Evolutionary conservation across 2,113 vertebrate species (phyloP), one percentile per base, ranked within the genome.

Genomic region (Microcebus griseorufus): DNA sequence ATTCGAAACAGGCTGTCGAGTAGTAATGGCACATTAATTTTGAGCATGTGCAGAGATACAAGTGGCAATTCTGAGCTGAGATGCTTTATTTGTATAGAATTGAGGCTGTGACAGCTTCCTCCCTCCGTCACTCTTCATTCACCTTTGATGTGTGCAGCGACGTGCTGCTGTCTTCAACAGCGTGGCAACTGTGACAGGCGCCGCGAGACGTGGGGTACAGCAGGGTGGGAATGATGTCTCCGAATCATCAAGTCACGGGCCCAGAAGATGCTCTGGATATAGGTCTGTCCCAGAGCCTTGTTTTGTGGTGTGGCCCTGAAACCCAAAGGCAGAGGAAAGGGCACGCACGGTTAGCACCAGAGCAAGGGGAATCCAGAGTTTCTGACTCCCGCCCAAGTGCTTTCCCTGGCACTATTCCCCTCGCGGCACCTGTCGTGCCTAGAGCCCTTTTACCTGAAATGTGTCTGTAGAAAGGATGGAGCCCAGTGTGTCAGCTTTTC

Each of bases 1-100:
- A 22, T 88, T 90, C 69, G 92, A 93, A 91, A 75, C 95, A 73
- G 70, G 80, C 95, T 88, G 87, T 51, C 9, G 23, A 69, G 90
- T 27, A 62, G 90, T 91, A 58, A 90, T 0, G 42, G 81, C n/a
- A 51, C 85, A 84, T 96, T 94, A 65, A 83, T 95, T 83, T n/a
- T 51, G 75, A 94, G 82, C 64, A 0, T 69, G 96, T 79, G 80
- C 85, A 72, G 79, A 93, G 48, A 70, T 34, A 62, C 34, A 42
- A 75, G 92, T 67, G 96, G 90, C 88, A 72, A 29, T 72, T 81
- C 72, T 29, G 73, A 90, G 78, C 55, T 3, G 22, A 88, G 94
- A 80, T 12, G 11, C 67, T 83, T 60, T 48, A 39, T 86, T 83
- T 45, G 64, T 58, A 55, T 20, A 34, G 86, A 91, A 69, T 18